Conservation (phyloP, 92 coral and sea anemone species). For the Heliopora coerulea region DNA sequence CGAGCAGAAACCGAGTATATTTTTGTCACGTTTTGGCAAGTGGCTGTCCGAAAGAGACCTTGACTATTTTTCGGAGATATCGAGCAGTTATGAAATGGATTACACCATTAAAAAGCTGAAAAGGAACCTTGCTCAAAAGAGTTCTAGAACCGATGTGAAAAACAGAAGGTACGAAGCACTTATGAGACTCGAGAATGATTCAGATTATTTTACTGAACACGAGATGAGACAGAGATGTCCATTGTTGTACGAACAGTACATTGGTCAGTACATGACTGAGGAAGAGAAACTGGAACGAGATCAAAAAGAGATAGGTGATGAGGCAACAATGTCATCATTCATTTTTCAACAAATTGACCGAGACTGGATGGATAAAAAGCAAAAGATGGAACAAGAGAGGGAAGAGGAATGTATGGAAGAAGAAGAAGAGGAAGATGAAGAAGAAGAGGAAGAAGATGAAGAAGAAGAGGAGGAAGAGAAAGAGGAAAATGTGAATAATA, state of each 20-base stretch:
- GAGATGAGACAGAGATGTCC: slow-evolving; percentile 85
- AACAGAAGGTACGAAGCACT: slow-evolving; percentile 85
- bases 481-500: not conserved
- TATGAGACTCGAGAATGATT: slow-evolving; percentile 60
- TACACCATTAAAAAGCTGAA: slow-evolving; percentile 63
- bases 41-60: slow-evolving; percentile 65
- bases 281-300: slow-evolving; percentile 77
- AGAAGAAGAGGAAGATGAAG: slow-evolving; percentile 64
- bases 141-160: slow-evolving; percentile 59
- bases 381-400: slow-evolving; percentile 66
- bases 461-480: not conserved
- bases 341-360: slow-evolving; percentile 72
- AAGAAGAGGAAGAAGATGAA: slow-evolving; percentile 1
- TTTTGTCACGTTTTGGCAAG: slow-evolving; percentile 83
- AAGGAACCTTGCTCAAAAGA: slow-evolving; percentile 59
- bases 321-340: slow-evolving; percentile 67
- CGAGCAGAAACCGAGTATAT: slow-evolving; percentile 59
- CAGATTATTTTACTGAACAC: slow-evolving; percentile 72
- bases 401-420: slow-evolving; percentile 63
- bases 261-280: slow-evolving; percentile 86
- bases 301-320: slow-evolving; percentile 53
- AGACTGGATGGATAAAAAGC: slow-evolving; percentile 59
- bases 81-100: slow-evolving; percentile 60
- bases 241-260: slow-evolving; percentile 73
- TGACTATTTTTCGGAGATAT: slow-evolving; percentile 56